Evolutionary conservation across 64 coral and sea anemone species (phyloP).

Genomic region (Cladopsammia gracilis): DNA sequence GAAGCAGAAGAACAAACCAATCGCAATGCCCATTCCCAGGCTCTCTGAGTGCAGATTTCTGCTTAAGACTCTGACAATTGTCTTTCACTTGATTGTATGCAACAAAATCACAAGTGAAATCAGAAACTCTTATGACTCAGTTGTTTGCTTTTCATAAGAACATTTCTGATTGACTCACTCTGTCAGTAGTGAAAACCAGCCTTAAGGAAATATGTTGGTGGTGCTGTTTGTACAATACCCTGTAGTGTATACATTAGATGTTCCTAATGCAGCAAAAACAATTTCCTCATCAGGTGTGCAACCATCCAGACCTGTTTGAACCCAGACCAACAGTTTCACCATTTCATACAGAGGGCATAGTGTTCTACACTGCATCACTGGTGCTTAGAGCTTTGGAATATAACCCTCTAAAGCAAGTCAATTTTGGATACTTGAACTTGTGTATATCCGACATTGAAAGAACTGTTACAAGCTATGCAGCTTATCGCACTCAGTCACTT

Average conservation of each 20-base stretch:
- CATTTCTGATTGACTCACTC: too few species aligned
- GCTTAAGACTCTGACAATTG: too few species aligned
- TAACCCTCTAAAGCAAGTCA: slow-evolving; percentile 82
- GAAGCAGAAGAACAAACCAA: too few species aligned
- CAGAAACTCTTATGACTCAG: too few species aligned
- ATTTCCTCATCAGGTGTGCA: slow-evolving; percentile 83
- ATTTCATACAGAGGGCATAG: slow-evolving; percentile 70
- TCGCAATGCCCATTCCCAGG: too few species aligned
- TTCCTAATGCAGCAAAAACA: neutral
- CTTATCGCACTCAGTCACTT: slow-evolving; percentile 77
- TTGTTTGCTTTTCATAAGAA: too few species aligned
- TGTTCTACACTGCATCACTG: slow-evolving; percentile 86
- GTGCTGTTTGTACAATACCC: neutral
- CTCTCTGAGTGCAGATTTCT: too few species aligned
- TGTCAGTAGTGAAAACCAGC: too few species aligned
- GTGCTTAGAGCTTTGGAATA: slow-evolving; percentile 88
- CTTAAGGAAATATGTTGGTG: too few species aligned
- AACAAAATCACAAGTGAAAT: too few species aligned
- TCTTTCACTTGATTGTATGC: too few species aligned
- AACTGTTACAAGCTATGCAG: slow-evolving; percentile 86
- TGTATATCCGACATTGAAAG: slow-evolving; percentile 90
- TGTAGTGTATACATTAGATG: neutral
- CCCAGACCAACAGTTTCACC: slow-evolving; percentile 92
- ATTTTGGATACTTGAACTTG: slow-evolving; percentile 87
- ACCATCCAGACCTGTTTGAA: slow-evolving; percentile 99